Conservation (phyloP, 2,888 invertebrate genomes). For the Pheosia tremula region DNA sequence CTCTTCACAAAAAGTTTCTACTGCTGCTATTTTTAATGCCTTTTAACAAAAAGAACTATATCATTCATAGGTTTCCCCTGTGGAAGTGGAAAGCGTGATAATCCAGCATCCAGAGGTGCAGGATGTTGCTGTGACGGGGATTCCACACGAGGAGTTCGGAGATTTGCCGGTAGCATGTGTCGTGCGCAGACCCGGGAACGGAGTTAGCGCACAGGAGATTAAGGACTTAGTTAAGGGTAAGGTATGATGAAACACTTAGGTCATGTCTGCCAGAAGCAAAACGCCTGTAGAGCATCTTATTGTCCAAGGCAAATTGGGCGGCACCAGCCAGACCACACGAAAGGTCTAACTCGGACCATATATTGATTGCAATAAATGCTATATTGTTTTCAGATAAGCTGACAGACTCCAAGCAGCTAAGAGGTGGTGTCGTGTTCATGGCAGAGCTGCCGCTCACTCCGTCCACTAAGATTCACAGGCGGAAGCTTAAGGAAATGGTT, state of each 20-base stretch:
- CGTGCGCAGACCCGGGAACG: constrained; percentile 36
- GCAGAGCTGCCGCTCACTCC: constrained; percentile 43
- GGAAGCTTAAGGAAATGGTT: constrained; percentile 35
- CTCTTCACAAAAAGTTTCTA: neutral
- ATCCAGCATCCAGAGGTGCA: constrained; percentile 54
- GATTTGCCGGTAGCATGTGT: constrained; percentile 62
- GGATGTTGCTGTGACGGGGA: constrained; percentile 56
- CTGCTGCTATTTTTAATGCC: neutral
- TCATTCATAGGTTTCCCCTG: constrained; percentile 46
- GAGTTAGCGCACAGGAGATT: constrained; percentile 54
- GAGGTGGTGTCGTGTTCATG: constrained; percentile 43
- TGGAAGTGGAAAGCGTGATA: constrained; percentile 49
- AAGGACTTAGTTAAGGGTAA: constrained; percentile 60
- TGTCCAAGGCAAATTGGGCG: too few species aligned
- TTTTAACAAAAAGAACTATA: neutral
- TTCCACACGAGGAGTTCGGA: constrained; percentile 52
- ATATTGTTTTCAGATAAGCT: constrained; percentile 30
- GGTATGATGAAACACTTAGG: neutral
- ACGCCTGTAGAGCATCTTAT: too few species aligned
- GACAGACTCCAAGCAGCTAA: constrained; percentile 40
- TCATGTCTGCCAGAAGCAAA: too few species aligned
- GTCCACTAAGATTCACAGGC: constrained; percentile 46
- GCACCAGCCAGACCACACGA: too few species aligned
- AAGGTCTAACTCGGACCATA: too few species aligned
- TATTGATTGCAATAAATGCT: too few species aligned